Conservation (phyloP, 2,888 invertebrate species). For the Cremastobaeus sp. region DNA sequence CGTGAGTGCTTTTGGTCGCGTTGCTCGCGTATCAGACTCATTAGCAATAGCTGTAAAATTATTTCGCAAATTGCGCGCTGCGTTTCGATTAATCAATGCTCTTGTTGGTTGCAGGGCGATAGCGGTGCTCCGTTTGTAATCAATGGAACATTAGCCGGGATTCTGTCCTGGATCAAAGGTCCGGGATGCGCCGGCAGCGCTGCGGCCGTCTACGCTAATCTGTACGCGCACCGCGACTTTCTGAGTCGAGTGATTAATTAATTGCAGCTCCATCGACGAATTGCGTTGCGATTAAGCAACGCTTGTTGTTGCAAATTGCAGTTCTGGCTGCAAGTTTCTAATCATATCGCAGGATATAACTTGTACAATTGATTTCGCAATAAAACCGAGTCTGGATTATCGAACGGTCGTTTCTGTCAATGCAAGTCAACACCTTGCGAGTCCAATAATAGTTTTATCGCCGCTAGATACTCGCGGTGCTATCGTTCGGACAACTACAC, state of each 20-base stretch:
- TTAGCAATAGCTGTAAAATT: neutral
- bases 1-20: neutral
- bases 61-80: neutral
- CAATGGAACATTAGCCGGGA: slow-evolving; percentile 19
- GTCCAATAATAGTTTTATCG: too few relatives aligned
- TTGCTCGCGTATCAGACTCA: neutral
- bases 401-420: too few relatives aligned
- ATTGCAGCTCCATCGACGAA: too few relatives aligned
- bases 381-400: too few relatives aligned
- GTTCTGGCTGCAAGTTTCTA: too few relatives aligned
- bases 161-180: slow-evolving; percentile 19
- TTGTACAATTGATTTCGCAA: too few relatives aligned
- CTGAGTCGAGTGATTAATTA: neutral
- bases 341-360: too few relatives aligned
- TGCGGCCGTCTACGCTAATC: slow-evolving; percentile 7
- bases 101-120: slow-evolving; percentile 34
- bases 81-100: neutral
- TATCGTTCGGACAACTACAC: too few relatives aligned
- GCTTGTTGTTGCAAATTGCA: too few relatives aligned
- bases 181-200: neutral
- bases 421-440: too few relatives aligned
- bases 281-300: too few relatives aligned
- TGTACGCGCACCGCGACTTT: neutral
- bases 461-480: too few relatives aligned
- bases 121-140: slow-evolving; percentile 26